Base-by-base conservation (phyloP, 2,797 vertebrate species). In the Perodicticus potto region DNA sequence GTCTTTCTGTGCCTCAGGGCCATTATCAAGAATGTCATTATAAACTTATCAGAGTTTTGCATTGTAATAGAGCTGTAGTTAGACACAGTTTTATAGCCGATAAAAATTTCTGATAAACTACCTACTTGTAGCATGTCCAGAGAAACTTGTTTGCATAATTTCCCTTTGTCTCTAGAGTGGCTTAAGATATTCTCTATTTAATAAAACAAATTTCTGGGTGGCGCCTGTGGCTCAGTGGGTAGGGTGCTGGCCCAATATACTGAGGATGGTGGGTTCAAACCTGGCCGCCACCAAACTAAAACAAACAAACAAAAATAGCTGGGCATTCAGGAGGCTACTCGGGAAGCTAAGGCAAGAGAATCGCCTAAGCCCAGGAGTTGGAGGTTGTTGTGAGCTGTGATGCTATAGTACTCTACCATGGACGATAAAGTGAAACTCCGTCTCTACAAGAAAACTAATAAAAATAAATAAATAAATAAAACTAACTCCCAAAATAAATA, bases 21-120 rank as follows among this genome's bases (percentile, higher is more conserved):
- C 8, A 65, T 90, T 29, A 83, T 78, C 37, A 92, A 7, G 2
- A 78, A 88, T 22, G 7, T 29, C 29, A 93, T 90, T 90, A 85
- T 81, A 65, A 77, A 92, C 45, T 72, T 96, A 57, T 29, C 59
- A 82, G 67, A 55, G 2, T 82, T 90, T 85, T 82, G 14, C 20
- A 86, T n/a, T 90, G 8, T 82, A 82, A 65, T 40, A 81, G 19
- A 83, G 14, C 12, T 91, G 10, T 78, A 87, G 63, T 63, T 85
- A 77, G 34, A 69, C 12, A 87, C 49, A 53, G 13, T 63, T 89
- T 76, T 74, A 92, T 23, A 78, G 25, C 29, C 88, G 83, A 89
- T 77, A 89, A 86, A 86, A 91, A 57, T 78, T 49, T 53, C 55
- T 86, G 43, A 65, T 78, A 95, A 89, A 8, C 32, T 69, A 34